Base-by-base conservation (phyloP, 92 coral and sea anemone genomes). In the Epizoanthus illoricatus region DNA sequence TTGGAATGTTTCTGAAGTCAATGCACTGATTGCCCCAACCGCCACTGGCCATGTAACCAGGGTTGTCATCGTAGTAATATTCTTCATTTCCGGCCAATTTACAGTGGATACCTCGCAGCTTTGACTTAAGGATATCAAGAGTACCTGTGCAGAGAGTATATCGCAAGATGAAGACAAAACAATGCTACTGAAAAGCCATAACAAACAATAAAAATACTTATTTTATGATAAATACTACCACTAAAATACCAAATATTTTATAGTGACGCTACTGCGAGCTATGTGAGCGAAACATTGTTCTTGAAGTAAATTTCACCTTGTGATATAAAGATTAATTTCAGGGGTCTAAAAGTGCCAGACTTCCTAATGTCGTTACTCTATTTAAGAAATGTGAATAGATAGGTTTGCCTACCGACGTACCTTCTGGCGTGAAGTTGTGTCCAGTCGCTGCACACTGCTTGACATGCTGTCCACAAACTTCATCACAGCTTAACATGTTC, bases 401-500 rank as follows among this genome's bases (percentile, higher is more conserved):
- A 28, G 33, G 33, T 28, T 28, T 28, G 1, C 33, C 33, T 28
- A 28, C 76, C 19, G 56, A n/a, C 4, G 76, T n/a, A n/a, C 47
- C 42, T 10, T 56, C 76, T 45, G 56, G 42, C 4, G 76, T 60
- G 15, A 71, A 71, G 4, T 71, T 71, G 39, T 45, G 76, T 43
- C 76, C 76, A 47, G 60, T 45, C 21, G 39, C 76, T 5, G 60
- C 76, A 45, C 76, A 71, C 20, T 8, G 20, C 17, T 10, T 24
- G 33, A n/a, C 18, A 43, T 18, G 5, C 36, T 8, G 16, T 20
- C 52, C 3, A 16, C 76, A 71, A 20, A 43, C 56, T n/a, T 71
- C 76, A 24, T 71, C n/a, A 42, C 76, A 71, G 4, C 60, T 71
- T 71, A n/a, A 36, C 60, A 19, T 71, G 59, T 71, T 71, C 59